A percentile compares a stretch with the other conserved stretches of the same genome.
Conservation (phyloP, 1,140 invertebrate species). For the Caerostris extrusa region DNA sequence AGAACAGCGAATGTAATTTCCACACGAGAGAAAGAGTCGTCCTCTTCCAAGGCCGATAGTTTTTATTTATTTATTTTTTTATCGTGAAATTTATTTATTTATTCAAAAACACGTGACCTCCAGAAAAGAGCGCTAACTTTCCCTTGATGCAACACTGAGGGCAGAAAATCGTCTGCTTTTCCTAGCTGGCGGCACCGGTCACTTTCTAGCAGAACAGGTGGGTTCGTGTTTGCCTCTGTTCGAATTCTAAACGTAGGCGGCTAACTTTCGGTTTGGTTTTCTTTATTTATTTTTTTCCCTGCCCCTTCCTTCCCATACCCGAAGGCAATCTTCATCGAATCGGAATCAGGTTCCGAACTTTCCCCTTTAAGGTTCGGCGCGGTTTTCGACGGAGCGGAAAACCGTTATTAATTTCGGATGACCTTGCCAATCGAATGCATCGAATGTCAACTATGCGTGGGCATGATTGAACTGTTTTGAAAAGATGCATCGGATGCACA, state of each 20-base stretch:
- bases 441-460: background rate
- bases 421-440: constrained; percentile 8
- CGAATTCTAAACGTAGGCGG: constrained; percentile 25
- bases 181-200: background rate
- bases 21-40: background rate
- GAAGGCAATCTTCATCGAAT: background rate
- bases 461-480: background rate
- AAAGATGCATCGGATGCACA: background rate
- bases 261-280: constrained; percentile 1
- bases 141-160: background rate
- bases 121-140: constrained; percentile 25
- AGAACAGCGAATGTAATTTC: background rate
- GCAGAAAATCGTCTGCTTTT: constrained; percentile 7
- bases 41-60: constrained; percentile 5
- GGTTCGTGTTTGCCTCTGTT: constrained; percentile 19
- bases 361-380: constrained; percentile 14
- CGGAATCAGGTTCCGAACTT: constrained; percentile 19
- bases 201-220: constrained; percentile 30
- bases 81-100: background rate
- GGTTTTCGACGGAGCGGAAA: constrained; percentile 13
- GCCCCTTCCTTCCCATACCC: background rate
- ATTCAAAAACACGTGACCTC: constrained; percentile 34
- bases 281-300: no score
- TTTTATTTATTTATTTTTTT: background rate
- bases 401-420: constrained; percentile 22